These are phyloP conservation scores for Raja brachyura DNA, from an alignment of 2,113 vertebrate species.

Conservation along the genomic window DNA sequence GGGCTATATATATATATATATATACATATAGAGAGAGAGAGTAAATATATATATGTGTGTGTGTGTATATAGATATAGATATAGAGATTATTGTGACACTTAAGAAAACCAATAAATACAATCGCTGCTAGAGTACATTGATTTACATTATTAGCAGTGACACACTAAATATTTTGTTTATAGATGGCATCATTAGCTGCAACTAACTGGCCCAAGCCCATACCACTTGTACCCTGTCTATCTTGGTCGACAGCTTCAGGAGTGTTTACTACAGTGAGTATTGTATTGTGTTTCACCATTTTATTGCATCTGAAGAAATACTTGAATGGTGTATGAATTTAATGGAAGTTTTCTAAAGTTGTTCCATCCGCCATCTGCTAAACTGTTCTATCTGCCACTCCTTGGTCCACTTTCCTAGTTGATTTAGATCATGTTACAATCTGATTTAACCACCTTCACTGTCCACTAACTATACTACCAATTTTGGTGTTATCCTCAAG, in stretches of 20 bases:
- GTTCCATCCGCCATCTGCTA: neutral
- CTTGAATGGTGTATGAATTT: neutral
- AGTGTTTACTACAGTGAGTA: constrained; percentile 90
- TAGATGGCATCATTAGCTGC: constrained; percentile 97
- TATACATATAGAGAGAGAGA: no score
- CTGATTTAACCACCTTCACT: no score
- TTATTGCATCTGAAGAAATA: neutral
- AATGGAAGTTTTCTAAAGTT: constrained; percentile 1
- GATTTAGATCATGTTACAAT: no score
- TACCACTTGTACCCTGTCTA: constrained; percentile 88
- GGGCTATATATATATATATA: no score
- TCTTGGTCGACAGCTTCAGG: constrained; percentile 97
- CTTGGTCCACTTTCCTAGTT: no score
- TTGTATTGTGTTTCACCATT: neutral
- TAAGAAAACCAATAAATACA: neutral
- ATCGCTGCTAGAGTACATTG: neutral
- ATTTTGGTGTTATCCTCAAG: no score
- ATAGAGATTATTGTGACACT: neutral
- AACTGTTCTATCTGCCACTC: no score
- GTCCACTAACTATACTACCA: no score
- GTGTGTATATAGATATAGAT: no score
- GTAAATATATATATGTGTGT: no score
- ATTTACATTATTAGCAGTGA: neutral
- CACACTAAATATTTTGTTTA: constrained; percentile 28
- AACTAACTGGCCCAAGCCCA: constrained; percentile 93